These are phyloP conservation scores for Avahi laniger DNA, from an alignment of 2,797 vertebrate species.

Conservation along the genomic window DNA sequence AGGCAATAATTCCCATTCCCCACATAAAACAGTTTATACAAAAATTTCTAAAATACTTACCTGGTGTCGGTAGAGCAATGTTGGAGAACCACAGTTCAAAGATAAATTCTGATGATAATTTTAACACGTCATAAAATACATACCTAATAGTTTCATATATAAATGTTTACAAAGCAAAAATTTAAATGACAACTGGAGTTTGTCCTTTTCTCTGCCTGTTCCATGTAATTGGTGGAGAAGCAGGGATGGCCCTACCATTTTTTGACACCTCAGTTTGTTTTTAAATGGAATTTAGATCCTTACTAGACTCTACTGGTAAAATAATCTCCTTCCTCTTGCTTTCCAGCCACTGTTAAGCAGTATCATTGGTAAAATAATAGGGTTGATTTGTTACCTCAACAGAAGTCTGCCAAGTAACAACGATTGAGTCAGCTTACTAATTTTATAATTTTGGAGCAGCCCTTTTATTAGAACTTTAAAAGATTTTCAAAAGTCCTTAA, in stretches of 20 bases:
- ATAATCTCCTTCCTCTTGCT: not conserved
- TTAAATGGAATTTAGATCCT: not conserved
- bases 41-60: not conserved
- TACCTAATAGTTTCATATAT: not conserved
- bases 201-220: not conserved
- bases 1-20: not conserved
- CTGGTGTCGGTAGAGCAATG: not conserved
- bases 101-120: not conserved
- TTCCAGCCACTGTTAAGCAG: not conserved
- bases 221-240: not conserved
- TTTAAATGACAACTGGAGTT: too few relatives aligned
- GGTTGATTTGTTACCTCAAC: not conserved
- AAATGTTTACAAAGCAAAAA: too few relatives aligned
- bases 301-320: not conserved
- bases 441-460: not conserved
- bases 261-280: not conserved
- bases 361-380: not conserved
- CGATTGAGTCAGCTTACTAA: not conserved
- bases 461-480: not conserved
- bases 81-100: not conserved
- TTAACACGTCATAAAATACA: not conserved
- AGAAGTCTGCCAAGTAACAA: not conserved
- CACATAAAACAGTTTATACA: not conserved
- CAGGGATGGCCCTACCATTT: rapidly evolving
- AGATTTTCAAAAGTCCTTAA: not conserved